Evolutionary conservation across 2,888 invertebrate genomes (phyloP).

Genomic region (Trypoxylon attenuatum): DNA sequence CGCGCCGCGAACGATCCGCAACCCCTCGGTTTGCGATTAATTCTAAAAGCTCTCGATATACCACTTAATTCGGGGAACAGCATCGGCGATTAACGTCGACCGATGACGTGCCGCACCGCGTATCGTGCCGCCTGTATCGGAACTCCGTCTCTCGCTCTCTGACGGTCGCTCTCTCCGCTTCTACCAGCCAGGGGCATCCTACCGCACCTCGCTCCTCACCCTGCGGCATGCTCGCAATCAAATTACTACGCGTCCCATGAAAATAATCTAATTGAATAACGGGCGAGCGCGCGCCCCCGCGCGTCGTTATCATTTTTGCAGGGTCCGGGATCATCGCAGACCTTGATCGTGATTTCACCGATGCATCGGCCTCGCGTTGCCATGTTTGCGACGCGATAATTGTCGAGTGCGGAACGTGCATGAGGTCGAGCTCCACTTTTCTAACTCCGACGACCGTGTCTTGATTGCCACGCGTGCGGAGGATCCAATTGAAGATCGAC

Average conservation of each 20-base stretch:
- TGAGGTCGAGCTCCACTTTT: too few species aligned
- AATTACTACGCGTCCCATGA: conserved; percentile 53
- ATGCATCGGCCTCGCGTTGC: too few species aligned
- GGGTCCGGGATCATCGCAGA: conserved; percentile 35
- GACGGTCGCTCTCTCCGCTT: neutral
- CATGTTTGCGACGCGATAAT: conserved; percentile 27
- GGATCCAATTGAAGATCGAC: too few species aligned
- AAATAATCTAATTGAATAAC: conserved; percentile 56
- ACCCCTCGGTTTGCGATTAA: conserved; percentile 51
- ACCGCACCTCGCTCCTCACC: conserved; percentile 22
- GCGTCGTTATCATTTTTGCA: conserved; percentile 50
- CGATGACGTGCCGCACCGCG: conserved; percentile 50
- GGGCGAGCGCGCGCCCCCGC: too few species aligned
- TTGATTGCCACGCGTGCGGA: too few species aligned
- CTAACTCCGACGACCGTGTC: too few species aligned
- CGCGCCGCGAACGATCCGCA: conserved; percentile 46
- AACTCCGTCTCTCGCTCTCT: conserved; percentile 1
- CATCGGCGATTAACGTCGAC: conserved; percentile 63
- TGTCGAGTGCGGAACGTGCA: conserved; percentile 18
- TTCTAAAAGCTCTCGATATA: conserved; percentile 56
- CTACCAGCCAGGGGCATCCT: neutral
- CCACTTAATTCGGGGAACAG: conserved; percentile 55
- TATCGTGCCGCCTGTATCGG: conserved; percentile 43
- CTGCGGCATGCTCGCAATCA: conserved; percentile 40
- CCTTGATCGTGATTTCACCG: conserved; percentile 44